Conservation (phyloP, 1,140 invertebrate species). For the Agrilus planipennis region DNA sequence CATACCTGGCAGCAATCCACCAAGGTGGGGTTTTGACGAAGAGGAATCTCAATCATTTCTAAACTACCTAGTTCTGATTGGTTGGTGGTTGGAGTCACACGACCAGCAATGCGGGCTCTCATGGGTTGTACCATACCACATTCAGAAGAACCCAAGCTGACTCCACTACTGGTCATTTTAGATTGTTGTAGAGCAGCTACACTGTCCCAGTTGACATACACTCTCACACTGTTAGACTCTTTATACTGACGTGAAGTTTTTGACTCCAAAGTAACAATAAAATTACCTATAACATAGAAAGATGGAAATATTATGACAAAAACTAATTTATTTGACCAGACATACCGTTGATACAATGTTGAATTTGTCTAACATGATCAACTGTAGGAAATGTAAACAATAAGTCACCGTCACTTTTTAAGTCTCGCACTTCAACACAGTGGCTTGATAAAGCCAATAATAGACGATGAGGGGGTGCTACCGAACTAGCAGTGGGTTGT, state of each 20-base stretch:
- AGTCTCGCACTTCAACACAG: slow-evolving; percentile 48
- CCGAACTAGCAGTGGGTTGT: slow-evolving; percentile 47
- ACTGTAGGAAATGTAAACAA: slow-evolving; percentile 51
- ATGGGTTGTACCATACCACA: slow-evolving; percentile 45
- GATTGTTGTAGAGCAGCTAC: slow-evolving; percentile 31
- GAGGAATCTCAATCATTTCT: slow-evolving; percentile 58
- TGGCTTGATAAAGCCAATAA: slow-evolving; percentile 46
- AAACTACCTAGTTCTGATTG: slow-evolving; percentile 40
- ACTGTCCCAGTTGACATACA: slow-evolving; percentile 53
- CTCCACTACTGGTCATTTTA: slow-evolving; percentile 30
- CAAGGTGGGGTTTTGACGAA: slow-evolving; percentile 40
- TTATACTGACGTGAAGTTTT: slow-evolving; percentile 42
- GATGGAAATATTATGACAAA: slow-evolving; percentile 3
- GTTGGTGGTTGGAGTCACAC: slow-evolving; percentile 50
- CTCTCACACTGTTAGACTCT: slow-evolving; percentile 44
- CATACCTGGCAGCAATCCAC: slow-evolving; percentile 47
- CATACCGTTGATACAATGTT: slow-evolving; percentile 45
- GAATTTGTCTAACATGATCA: slow-evolving; percentile 45
- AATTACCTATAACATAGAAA: slow-evolving; percentile 37
- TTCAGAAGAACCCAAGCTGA: slow-evolving; percentile 29
- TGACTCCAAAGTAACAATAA: slow-evolving; percentile 48
- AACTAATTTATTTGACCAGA: slow-evolving; percentile 1
- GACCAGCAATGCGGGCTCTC: slow-evolving; percentile 55
- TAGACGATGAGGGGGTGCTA: slow-evolving; percentile 41
- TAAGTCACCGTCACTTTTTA: slow-evolving; percentile 35